These are phyloP conservation scores for Hydractinia echinata DNA, from an alignment of 30 jellyfish, hydroid and myxozoan species.

Conservation along the genomic window DNA sequence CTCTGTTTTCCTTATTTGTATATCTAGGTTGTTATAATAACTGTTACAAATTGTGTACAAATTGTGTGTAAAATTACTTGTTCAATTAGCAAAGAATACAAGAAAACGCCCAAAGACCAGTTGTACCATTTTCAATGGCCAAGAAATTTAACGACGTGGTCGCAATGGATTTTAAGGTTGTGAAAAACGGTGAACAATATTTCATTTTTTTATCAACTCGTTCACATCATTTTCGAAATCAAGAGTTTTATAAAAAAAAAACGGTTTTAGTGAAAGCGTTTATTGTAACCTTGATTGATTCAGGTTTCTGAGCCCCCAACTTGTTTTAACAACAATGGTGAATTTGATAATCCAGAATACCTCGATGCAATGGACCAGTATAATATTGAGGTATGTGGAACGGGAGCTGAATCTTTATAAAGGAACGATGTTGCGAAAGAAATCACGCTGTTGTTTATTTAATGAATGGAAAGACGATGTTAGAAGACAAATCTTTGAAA, in stretches of 20 bases:
- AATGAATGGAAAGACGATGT: conserved; percentile 23
- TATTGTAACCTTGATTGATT: conserved; percentile 17
- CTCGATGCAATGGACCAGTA: conserved; percentile 35
- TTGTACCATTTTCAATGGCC: conserved; percentile 30
- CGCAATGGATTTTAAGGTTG: conserved; percentile 33
- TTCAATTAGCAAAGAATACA: conserved; percentile 26
- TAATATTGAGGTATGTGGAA: conserved; percentile 21
- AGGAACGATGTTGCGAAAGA: conserved; percentile 27
- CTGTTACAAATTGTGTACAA: too few species aligned
- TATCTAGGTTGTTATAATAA: too few species aligned
- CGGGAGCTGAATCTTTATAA: conserved; percentile 6
- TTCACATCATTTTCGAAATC: conserved; percentile 9
- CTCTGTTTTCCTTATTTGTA: too few species aligned
- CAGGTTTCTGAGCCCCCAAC: conserved; percentile 32
- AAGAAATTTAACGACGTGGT: conserved; percentile 27
- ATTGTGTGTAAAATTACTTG: not conserved
- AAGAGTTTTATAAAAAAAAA: not conserved
- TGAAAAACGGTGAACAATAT: conserved; percentile 20
- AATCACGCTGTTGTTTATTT: conserved; percentile 30
- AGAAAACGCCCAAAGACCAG: conserved; percentile 39
- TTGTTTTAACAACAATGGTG: conserved; percentile 16
- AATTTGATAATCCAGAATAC: conserved; percentile 17
- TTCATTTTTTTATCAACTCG: conserved; percentile 1
- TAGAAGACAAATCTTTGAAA: conserved; percentile 14
- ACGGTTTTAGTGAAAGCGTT: not conserved